Evolutionary conservation across 2,888 invertebrate genomes (phyloP).

Genomic region (Entomobrya multifasciata): DNA sequence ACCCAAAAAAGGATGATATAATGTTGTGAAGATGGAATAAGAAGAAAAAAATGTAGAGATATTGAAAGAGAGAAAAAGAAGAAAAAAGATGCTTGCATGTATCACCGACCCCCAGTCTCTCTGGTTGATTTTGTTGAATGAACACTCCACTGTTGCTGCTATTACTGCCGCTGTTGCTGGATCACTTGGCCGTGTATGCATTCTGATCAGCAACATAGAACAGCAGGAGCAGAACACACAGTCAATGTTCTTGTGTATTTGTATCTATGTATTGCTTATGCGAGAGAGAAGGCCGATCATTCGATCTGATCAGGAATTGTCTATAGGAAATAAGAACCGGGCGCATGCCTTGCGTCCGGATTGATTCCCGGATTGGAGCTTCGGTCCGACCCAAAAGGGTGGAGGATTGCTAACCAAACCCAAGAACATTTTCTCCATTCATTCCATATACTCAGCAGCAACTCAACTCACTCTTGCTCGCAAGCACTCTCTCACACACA

Average conservation of each 20-base stretch:
- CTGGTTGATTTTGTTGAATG: conserved; percentile 75
- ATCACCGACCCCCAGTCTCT: conserved; percentile 73
- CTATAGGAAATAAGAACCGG: conserved; percentile 80
- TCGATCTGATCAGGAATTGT: conserved; percentile 80
- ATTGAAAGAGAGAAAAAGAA: conserved; percentile 33
- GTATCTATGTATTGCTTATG: conserved; percentile 44
- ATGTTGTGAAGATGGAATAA: conserved; percentile 10
- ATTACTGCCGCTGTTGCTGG: conserved; percentile 29
- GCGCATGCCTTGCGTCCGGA: conserved; percentile 79
- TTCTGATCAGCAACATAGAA: conserved; percentile 2
- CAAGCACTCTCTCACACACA: conserved; percentile 17
- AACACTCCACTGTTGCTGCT: conserved; percentile 54
- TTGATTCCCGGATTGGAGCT: conserved; percentile 80
- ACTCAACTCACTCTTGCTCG: conserved; percentile 28
- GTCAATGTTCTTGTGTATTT: no score
- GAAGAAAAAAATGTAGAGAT: no score
- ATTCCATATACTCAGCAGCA: neutral
- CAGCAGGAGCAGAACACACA: neutral
- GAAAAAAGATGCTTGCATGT: conserved; percentile 41
- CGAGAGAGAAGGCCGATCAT: conserved; percentile 77
- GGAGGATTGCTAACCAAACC: conserved; percentile 80
- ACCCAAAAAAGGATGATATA: conserved; percentile 58
- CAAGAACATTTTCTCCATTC: conserved; percentile 75
- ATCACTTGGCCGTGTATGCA: conserved; percentile 44
- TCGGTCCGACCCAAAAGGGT: conserved; percentile 79